These are phyloP conservation scores for Brachypalpus laphriformis DNA, from an alignment of 2,888 invertebrate species.

Conservation along the genomic window DNA sequence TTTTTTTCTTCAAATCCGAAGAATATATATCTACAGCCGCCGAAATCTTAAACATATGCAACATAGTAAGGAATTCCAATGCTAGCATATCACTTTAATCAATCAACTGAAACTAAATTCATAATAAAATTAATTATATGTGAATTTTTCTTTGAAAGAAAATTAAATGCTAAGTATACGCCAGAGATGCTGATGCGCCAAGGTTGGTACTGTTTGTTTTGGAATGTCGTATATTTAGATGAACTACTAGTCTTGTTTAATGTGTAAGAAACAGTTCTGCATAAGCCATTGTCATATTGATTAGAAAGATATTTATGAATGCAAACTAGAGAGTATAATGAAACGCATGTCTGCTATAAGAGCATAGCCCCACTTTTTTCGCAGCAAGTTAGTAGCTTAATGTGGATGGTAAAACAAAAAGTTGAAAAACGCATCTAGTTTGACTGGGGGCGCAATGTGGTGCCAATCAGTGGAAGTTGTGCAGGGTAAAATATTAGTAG, in stretches of 20 bases:
- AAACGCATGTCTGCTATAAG: background rate
- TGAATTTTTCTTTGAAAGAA: slow-evolving; percentile 14
- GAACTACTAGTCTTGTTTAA: background rate
- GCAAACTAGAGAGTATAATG: background rate
- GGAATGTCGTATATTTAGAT: slow-evolving; percentile 6
- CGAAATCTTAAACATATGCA: slow-evolving; percentile 47
- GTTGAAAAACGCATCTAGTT: slow-evolving; percentile 1
- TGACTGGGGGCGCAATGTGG: background rate
- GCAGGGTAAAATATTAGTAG: too few relatives aligned
- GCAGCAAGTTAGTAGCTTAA: background rate
- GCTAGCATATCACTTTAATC: slow-evolving; percentile 46
- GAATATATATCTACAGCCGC: too few relatives aligned
- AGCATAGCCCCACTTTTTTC: background rate
- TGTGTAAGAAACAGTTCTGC: background rate
- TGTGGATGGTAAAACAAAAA: background rate
- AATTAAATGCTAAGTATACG: slow-evolving; percentile 17
- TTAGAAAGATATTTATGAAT: background rate
- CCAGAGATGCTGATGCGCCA: slow-evolving; percentile 20
- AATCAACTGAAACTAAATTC: slow-evolving; percentile 50
- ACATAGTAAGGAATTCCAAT: slow-evolving; percentile 55
- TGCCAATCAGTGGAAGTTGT: slow-evolving; percentile 22
- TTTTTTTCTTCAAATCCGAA: too few relatives aligned
- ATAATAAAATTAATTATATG: slow-evolving; percentile 49
- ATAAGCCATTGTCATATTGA: background rate
- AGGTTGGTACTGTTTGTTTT: slow-evolving; percentile 39